Evolutionary conservation across 1,140 invertebrate species (phyloP).

Genomic region (Macrosteles quadrilineatus): DNA sequence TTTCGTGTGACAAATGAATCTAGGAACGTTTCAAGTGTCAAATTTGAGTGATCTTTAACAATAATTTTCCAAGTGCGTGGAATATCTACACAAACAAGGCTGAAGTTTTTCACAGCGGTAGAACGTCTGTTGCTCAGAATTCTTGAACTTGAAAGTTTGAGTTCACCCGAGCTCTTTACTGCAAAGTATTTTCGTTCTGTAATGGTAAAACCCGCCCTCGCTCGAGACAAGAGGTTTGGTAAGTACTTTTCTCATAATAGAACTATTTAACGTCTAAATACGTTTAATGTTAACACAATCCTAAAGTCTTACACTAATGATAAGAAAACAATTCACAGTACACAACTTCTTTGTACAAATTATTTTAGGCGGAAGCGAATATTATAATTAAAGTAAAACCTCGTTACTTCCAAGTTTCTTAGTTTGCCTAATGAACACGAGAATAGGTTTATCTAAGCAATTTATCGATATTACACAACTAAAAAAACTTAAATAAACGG

Average conservation of each 20-base stretch:
- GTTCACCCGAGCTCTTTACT: background rate
- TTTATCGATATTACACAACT: no score
- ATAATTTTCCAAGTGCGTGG: background rate
- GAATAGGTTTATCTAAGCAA: no score
- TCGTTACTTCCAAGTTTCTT: no score
- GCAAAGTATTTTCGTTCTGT: conserved; percentile 3
- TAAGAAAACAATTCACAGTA: no score
- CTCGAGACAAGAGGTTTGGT: conserved; percentile 17
- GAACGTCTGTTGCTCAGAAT: background rate
- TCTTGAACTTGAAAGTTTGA: background rate
- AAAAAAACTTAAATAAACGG: no score
- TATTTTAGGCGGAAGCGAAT: no score
- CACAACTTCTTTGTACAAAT: no score
- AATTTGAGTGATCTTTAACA: background rate
- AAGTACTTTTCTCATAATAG: background rate
- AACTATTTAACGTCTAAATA: no score
- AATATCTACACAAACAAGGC: background rate
- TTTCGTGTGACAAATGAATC: conserved; percentile 19
- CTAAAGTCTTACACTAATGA: no score
- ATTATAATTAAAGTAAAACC: no score
- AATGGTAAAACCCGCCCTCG: background rate
- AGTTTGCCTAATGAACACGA: no score
- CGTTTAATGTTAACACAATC: no score
- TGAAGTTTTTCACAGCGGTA: background rate
- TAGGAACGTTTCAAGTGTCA: conserved; percentile 11